Evolutionary conservation across 2,113 vertebrate species (phyloP), one percentile per base, ranked within the genome.

Genomic region (Grus americana): DNA sequence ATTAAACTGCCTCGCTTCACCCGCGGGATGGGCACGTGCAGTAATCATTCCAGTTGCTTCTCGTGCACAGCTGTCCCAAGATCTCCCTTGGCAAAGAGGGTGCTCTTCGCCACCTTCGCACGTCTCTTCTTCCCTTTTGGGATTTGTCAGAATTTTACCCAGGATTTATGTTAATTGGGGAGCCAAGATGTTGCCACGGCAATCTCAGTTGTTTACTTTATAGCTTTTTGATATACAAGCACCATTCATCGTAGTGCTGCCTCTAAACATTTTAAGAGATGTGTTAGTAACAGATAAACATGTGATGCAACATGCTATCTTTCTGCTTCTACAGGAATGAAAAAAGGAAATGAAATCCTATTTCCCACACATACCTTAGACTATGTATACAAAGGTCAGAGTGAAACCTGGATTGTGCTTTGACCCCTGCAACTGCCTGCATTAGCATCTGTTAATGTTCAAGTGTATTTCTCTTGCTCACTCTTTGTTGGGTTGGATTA

Each of bases 1-100:
- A 96, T 74, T 95, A 82, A 94, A 49, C 68, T 84, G 42, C 63
- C 49, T 95, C 6, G 2, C 68, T 85, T 95, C 86, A 76, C 46
- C 84, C 66, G 58, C 13, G 30, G 89, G 91, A 91, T 18, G 1
- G 63, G 79, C 19, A 83, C 6, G 26, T 86, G 50, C n/a, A 40
- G 62, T 26, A 93, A 82, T 68, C 54, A n/a, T 85, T 93, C 54
- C 78, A 79, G 52, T 50, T 89, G 61, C 70, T 82, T 61, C 55
- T 74, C 74, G 32, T 52, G 81, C 65, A 42, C 88, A 95, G 87
- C 80, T 95, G 66, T 92, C 75, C 81, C 70, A 63, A 55, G 52
- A 59, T 94, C n/a, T 94, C 63, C 36, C 38, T 63, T 72, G 47
- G 74, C 42, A 75, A 65, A 38, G 32, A 46, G 36, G 49, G 9